A percentile compares a stretch with the other conserved stretches of the same genome.
phyloP scores from a whole-genome alignment of 2,888 invertebrate species.

The Meteorus colon region DNA sequence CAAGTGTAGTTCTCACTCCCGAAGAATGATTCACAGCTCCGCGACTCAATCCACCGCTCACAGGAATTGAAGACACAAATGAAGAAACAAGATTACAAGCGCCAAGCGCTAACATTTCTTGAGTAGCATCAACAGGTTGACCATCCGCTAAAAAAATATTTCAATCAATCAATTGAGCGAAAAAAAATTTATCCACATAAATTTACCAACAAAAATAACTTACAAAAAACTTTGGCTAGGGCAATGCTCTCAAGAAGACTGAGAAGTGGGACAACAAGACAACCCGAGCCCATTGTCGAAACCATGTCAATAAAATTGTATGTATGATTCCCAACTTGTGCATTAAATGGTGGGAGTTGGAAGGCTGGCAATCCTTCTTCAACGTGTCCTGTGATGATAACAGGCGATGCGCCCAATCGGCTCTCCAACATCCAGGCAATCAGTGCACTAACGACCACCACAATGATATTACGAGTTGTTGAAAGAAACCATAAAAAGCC shows the following conservation, averaged over 20 bases:
- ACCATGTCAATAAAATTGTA: conserved; percentile 77
- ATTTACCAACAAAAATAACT: conserved; percentile 57
- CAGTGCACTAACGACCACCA: conserved; percentile 81
- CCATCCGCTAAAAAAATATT: conserved; percentile 75
- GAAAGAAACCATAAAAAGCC: conserved; percentile 83
- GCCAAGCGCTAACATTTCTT: conserved; percentile 82
- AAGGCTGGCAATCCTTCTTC: conserved; percentile 82
- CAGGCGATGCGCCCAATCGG: conserved; percentile 77
- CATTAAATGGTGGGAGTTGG: conserved; percentile 80
- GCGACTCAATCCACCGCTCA: conserved; percentile 78
- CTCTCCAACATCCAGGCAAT: conserved; percentile 80
- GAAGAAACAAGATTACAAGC: conserved; percentile 80
- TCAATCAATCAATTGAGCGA: neutral
- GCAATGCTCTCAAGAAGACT: conserved; percentile 83
- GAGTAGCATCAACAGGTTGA: conserved; percentile 80
- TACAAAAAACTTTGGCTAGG: conserved; percentile 82
- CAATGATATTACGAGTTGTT: conserved; percentile 84
- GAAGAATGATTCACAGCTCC: conserved; percentile 84
- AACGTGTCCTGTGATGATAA: conserved; percentile 81
- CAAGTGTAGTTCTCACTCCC: conserved; percentile 81
- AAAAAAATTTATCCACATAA: neutral
- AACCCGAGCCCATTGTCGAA: conserved; percentile 78
- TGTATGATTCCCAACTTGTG: conserved; percentile 76
- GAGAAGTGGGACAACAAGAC: conserved; percentile 80
- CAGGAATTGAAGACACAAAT: conserved; percentile 82